These are phyloP conservation scores for Willisornis vidua DNA, from an alignment of 2,113 vertebrate species.

Conservation along the genomic window DNA sequence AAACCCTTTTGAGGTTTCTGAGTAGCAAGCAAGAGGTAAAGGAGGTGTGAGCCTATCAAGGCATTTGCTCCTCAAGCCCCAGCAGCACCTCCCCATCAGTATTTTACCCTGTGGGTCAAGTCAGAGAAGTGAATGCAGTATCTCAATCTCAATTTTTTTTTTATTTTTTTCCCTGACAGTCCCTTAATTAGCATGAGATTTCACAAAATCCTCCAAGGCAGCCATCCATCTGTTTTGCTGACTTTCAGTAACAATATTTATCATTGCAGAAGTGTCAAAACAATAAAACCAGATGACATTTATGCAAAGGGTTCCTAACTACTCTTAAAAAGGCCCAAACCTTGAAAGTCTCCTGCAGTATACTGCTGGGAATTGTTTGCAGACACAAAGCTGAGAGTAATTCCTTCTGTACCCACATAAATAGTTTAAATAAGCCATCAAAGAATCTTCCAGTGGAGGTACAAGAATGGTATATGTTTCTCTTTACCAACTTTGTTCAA, in stretches of 20 bases:
- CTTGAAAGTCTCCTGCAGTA: slow-evolving; percentile 22
- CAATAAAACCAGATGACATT: slow-evolving; percentile 65
- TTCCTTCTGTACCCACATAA: slow-evolving; percentile 11
- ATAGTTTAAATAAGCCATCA: slow-evolving; percentile 9
- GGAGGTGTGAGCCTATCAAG: not conserved
- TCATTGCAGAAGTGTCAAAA: slow-evolving; percentile 63
- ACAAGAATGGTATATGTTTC: not conserved
- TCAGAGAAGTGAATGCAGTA: not conserved
- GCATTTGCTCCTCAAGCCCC: not conserved
- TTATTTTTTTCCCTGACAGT: not conserved
- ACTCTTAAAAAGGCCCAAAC: slow-evolving; percentile 30
- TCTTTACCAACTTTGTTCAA: not conserved
- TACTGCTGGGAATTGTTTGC: slow-evolving; percentile 29
- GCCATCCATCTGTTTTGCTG: slow-evolving; percentile 67
- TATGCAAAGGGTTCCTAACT: slow-evolving; percentile 51
- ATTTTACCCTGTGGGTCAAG: not conserved
- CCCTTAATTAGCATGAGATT: slow-evolving; percentile 66
- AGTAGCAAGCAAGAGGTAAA: not conserved
- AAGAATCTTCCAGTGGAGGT: not conserved
- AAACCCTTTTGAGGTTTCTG: not conserved
- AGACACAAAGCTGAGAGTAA: slow-evolving; percentile 29
- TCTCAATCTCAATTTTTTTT: not conserved
- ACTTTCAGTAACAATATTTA: slow-evolving; percentile 68
- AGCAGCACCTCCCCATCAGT: not conserved
- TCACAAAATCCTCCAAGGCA: slow-evolving; percentile 52